Base-by-base conservation (phyloP, 2,888 invertebrate species). In the Hydroisotoma schaefferi region DNA sequence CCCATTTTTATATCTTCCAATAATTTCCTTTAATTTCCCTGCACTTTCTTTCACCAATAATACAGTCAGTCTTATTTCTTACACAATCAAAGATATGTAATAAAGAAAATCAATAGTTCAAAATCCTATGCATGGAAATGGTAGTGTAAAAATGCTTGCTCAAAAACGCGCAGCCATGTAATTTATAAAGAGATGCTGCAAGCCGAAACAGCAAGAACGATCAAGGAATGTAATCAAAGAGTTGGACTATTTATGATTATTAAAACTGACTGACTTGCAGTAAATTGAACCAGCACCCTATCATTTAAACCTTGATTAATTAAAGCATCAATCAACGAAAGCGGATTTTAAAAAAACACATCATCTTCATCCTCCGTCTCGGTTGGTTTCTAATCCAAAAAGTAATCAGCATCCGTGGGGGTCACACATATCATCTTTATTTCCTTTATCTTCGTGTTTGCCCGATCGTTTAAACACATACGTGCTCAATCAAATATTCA, bases 391-490 rank as follows among this genome's bases (percentile, higher is more conserved):
- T 54, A 55, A 59, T 59, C 54, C 55, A 27, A 37, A 51, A 60
- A 60, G 43, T 60, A 60, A 60, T 60, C 60, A 60, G 46, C 60
- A 60, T 48, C 59, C 55, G 56, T 56, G 60, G 60, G 60, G 60
- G 55, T 60, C 60, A 56, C 22, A 46, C 60, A 56, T 44, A 60
- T 60, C 60, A 60, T 60, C 60, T 51, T 60, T 48, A 60, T 60
- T 56, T 56, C 56, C 60, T 51, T 60, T 48, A 59, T 59, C 33
- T 56, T 56, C 56, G 56, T 56, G 56, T 56, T 56, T 48, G 48
- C 48, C 56, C 56, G 56, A 57, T 58, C 57, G 57, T 58, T 52
- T 58, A 58, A 58, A 58, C 52, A 58, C 47, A 58, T 58, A 58
- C 52, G 52, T 58, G 52, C 57, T 58, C 57, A 58, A 52, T 58